phyloP scores from a whole-genome alignment of 2,888 invertebrate species.

The Dicyrtoma fusca region DNA sequence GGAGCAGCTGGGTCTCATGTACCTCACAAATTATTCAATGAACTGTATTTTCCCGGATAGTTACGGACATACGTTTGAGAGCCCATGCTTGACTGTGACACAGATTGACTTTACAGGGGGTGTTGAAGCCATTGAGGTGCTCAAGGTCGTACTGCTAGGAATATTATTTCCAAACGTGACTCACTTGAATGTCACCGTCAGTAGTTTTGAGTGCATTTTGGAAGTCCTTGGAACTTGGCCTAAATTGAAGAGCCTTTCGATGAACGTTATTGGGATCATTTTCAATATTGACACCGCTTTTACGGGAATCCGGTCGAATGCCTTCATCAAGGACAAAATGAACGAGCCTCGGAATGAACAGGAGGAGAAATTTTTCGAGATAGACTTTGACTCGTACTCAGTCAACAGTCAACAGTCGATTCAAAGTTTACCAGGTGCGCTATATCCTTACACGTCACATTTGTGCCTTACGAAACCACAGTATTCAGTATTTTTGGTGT shows the following conservation, averaged over 20 bases:
- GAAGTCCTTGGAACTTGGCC: slow-evolving; percentile 9
- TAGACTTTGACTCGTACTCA: no score
- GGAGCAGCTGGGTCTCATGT: not conserved
- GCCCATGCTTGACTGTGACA: not conserved
- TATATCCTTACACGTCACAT: no score
- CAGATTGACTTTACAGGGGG: slow-evolving; percentile 14
- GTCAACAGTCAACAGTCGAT: no score
- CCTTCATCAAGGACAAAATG: not conserved
- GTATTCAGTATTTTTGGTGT: no score
- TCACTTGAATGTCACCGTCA: not conserved
- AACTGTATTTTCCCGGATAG: not conserved
- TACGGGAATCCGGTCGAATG: not conserved
- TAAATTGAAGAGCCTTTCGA: not conserved
- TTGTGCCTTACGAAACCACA: no score
- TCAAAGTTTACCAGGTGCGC: no score
- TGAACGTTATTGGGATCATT: not conserved
- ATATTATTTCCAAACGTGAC: not conserved
- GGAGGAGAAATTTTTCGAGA: not conserved
- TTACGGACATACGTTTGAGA: not conserved
- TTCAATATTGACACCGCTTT: not conserved
- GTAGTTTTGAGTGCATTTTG: not conserved
- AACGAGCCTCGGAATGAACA: not conserved
- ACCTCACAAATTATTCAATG: slow-evolving; percentile 3
- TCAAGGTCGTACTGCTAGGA: not conserved
- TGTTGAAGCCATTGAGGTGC: not conserved